A percentile compares a stretch with the other conserved stretches of the same genome.
phyloP scores from a whole-genome alignment of 2,113 vertebrate genomes.

The Labeo rohita region DNA sequence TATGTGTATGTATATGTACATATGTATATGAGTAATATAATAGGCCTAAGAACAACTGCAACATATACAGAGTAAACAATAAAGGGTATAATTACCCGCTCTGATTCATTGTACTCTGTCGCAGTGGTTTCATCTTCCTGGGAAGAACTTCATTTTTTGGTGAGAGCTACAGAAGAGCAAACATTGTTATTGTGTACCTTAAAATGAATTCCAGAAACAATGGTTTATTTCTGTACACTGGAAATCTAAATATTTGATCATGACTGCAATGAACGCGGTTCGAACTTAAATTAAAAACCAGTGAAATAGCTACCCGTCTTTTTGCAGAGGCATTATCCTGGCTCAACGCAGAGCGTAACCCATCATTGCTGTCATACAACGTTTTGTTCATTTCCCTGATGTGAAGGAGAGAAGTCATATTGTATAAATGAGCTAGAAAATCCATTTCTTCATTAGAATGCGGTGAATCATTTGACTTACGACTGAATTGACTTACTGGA shows the following conservation, averaged over 20 bases:
- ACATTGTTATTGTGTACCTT: not conserved
- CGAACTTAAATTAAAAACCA: not conserved
- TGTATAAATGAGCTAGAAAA: not conserved
- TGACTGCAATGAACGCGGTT: not conserved
- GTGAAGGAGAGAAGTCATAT: not conserved
- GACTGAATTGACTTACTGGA: conserved; percentile 66
- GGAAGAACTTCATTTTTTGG: conserved; percentile 63
- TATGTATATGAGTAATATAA: too few relatives aligned
- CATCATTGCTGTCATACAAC: conserved; percentile 77
- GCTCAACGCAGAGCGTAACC: conserved; percentile 65
- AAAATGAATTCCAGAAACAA: not conserved
- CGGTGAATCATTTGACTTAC: not conserved
- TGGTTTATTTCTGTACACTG: not conserved
- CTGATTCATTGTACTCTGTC: conserved; percentile 69
- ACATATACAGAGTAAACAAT: conserved; percentile 16
- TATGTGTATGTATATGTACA: too few relatives aligned
- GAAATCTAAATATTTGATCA: conserved; percentile 1
- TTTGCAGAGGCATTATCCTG: conserved; percentile 57
- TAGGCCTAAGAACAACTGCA: not conserved
- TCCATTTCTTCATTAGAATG: not conserved
- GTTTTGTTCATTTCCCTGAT: conserved; percentile 74
- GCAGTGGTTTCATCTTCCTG: conserved; percentile 65
- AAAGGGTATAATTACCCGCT: conserved; percentile 59
- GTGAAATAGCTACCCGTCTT: conserved; percentile 59
- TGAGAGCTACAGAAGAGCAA: conserved; percentile 63